These are phyloP conservation scores for Ciona savignyi DNA, from an alignment of 23 tunicate genomes.

Conservation along the genomic window DNA sequence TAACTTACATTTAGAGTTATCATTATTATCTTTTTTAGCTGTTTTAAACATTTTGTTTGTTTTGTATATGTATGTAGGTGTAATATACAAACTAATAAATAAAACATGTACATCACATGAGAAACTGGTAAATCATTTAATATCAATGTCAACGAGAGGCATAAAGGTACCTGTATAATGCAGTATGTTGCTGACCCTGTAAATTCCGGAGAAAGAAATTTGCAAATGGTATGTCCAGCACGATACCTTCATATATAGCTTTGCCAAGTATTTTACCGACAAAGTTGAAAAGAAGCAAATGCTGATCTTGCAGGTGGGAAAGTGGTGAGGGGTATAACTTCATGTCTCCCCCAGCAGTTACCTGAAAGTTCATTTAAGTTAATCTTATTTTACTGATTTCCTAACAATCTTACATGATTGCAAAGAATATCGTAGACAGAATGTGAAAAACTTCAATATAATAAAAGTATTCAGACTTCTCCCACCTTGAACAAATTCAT, in stretches of 20 bases:
- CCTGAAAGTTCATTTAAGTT: constrained; percentile 19
- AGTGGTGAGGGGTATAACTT: constrained; percentile 88
- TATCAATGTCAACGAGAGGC: no score
- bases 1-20: no score
- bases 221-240: constrained; percentile 93
- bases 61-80: no score
- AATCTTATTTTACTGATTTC: neutral
- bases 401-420: neutral
- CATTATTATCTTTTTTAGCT: no score
- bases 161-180: constrained; percentile 90
- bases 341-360: constrained; percentile 70
- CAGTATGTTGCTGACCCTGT: constrained; percentile 36
- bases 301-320: constrained; percentile 71
- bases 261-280: constrained; percentile 89
- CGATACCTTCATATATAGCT: constrained; percentile 97
- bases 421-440: no score
- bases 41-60: no score
- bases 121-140: no score
- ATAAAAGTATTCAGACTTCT: no score
- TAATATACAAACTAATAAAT: no score
- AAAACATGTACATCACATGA: no score
- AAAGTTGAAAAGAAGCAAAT: constrained; percentile 61
- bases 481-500: constrained; percentile 86
- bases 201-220: constrained; percentile 84
- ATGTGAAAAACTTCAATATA: no score